A percentile compares a stretch with the other conserved stretches of the same genome.
Conservation (phyloP, 2,888 invertebrate genomes). For the Pherbina coryleti region DNA sequence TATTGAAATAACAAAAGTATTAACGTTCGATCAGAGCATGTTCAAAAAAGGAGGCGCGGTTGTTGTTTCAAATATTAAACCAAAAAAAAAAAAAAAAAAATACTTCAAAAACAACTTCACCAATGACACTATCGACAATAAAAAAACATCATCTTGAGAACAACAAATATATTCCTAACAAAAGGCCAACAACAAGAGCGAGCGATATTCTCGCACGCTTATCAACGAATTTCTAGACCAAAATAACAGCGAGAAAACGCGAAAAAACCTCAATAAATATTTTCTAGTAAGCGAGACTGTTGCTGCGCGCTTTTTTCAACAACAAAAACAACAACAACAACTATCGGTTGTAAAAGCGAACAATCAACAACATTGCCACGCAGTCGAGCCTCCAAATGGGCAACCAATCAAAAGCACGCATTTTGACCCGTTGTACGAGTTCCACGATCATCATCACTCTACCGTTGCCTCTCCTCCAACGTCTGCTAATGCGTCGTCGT, state of each 20-base stretch:
- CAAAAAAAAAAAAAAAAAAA: slow-evolving; percentile 53
- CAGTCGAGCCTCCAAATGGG: slow-evolving; percentile 60
- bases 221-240: slow-evolving; percentile 28
- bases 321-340: slow-evolving; percentile 40
- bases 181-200: not conserved
- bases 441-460: not conserved
- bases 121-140: not conserved
- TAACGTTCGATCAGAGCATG: too few relatives aligned
- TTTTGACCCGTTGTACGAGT: slow-evolving; percentile 5
- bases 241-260: slow-evolving; percentile 30
- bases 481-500: not conserved
- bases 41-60: not conserved
- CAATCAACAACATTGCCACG: slow-evolving; percentile 20
- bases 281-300: not conserved
- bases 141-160: slow-evolving; percentile 13
- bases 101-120: too few relatives aligned
- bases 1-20: too few relatives aligned
- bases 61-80: not conserved
- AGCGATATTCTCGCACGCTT: not conserved
- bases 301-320: not conserved
- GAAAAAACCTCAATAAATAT: slow-evolving; percentile 8
- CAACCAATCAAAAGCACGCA: slow-evolving; percentile 54
- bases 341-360: not conserved
- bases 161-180: slow-evolving; percentile 23
- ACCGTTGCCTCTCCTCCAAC: not conserved